Conservation (phyloP, 1,140 invertebrate genomes). For the Octopus bimaculoides region DNA sequence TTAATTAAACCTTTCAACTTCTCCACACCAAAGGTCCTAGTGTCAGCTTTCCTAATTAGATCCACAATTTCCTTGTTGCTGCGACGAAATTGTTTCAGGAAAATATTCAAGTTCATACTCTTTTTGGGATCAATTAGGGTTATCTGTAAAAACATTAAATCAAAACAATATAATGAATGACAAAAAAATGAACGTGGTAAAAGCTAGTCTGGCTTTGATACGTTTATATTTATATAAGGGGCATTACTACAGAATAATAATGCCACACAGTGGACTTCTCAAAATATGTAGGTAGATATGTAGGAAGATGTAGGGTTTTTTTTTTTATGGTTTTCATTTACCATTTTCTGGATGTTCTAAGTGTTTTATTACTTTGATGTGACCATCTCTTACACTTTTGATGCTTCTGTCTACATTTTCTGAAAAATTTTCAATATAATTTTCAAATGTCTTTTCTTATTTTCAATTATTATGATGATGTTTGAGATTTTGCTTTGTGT, state of each 20-base stretch:
- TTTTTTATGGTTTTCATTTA: not conserved
- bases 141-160: constrained; percentile 36
- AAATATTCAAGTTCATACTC: constrained; percentile 96
- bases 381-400: no score
- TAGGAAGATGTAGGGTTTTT: not conserved
- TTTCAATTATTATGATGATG: no score
- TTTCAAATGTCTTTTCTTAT: no score
- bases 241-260: no score
- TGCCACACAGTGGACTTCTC: no score
- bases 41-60: constrained; percentile 79
- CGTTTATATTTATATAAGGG: no score
- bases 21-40: constrained; percentile 89
- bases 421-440: no score
- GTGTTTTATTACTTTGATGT: no score
- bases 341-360: no score
- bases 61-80: constrained; percentile 90
- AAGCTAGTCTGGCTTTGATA: not conserved
- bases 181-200: not conserved
- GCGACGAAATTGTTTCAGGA: constrained; percentile 86
- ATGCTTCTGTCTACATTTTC: no score
- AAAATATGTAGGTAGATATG: no score
- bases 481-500: no score
- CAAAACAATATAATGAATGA: not conserved
- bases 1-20: constrained; percentile 88
- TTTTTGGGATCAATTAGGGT: constrained; percentile 70